Conservation (phyloP, 2,888 invertebrate genomes). For the Schizotus pectinicornis region DNA sequence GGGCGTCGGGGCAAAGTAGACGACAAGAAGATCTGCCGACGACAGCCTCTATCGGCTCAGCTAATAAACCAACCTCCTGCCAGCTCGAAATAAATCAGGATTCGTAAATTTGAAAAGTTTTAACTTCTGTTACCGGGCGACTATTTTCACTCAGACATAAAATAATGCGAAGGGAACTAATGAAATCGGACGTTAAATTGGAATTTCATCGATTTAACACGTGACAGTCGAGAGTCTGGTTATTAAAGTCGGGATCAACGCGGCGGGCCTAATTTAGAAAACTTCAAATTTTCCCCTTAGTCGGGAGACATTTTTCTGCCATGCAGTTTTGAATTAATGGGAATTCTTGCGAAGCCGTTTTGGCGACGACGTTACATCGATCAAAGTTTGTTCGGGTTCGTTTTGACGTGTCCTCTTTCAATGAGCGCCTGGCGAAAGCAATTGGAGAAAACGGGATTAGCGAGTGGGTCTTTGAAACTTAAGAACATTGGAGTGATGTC, state of each 20-base stretch:
- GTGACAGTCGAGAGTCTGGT: constrained; percentile 45
- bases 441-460: constrained; percentile 1
- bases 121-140: constrained; percentile 12
- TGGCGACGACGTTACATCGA: constrained; percentile 18
- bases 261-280: constrained; percentile 21
- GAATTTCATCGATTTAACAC: constrained; percentile 50
- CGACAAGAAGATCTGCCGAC: constrained; percentile 32
- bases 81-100: constrained; percentile 30
- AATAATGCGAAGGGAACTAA: constrained; percentile 35
- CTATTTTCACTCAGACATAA: constrained; percentile 25
- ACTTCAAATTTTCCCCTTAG: constrained; percentile 1
- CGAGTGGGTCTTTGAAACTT: too few relatives aligned
- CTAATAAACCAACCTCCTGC: constrained; percentile 31
- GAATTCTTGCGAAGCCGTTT: constrained; percentile 22
- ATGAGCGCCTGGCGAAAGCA: constrained; percentile 16
- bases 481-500: too few relatives aligned
- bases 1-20: constrained; percentile 31
- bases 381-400: constrained; percentile 23
- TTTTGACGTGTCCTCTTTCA: constrained; percentile 18
- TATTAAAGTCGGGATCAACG: constrained; percentile 37
- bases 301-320: constrained; percentile 27
- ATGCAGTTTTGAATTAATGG: constrained; percentile 30
- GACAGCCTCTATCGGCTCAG: constrained; percentile 31
- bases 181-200: constrained; percentile 50
- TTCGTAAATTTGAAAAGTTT: constrained; percentile 35